Conservation (phyloP, 2,888 invertebrate genomes). For the Andricus curvator region DNA sequence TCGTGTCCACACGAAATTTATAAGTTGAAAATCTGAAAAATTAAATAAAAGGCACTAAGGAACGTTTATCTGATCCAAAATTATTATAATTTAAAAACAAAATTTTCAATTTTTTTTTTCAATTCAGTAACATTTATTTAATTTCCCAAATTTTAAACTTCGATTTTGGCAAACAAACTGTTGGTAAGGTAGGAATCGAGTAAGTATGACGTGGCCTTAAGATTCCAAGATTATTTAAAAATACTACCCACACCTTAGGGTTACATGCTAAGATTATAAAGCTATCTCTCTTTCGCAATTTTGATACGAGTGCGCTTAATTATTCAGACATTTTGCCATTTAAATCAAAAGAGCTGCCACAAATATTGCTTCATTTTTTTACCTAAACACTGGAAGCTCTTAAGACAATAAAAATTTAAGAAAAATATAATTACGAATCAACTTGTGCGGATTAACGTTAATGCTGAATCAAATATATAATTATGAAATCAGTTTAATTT, state of each 20-base stretch:
- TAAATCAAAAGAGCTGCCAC: constrained; percentile 20
- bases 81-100: too few species aligned
- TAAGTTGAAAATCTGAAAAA: too few species aligned
- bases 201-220: too few species aligned
- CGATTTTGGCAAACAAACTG: neutral
- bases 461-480: constrained; percentile 9
- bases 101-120: too few species aligned
- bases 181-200: too few species aligned
- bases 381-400: constrained; percentile 22
- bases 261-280: constrained; percentile 29
- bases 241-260: constrained; percentile 24
- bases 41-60: too few species aligned
- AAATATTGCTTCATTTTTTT: constrained; percentile 1
- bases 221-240: constrained; percentile 14
- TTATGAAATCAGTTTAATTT: constrained; percentile 2
- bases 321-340: neutral
- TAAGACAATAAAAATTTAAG: neutral
- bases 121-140: too few species aligned
- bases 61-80: too few species aligned
- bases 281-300: neutral
- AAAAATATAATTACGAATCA: constrained; percentile 6
- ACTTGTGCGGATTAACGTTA: constrained; percentile 24
- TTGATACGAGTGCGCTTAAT: constrained; percentile 26
- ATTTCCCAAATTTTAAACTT: too few species aligned
- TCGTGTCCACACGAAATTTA: too few species aligned